These are phyloP conservation scores for Acleris laterana DNA, from an alignment of 2,888 invertebrate genomes.

Conservation along the genomic window DNA sequence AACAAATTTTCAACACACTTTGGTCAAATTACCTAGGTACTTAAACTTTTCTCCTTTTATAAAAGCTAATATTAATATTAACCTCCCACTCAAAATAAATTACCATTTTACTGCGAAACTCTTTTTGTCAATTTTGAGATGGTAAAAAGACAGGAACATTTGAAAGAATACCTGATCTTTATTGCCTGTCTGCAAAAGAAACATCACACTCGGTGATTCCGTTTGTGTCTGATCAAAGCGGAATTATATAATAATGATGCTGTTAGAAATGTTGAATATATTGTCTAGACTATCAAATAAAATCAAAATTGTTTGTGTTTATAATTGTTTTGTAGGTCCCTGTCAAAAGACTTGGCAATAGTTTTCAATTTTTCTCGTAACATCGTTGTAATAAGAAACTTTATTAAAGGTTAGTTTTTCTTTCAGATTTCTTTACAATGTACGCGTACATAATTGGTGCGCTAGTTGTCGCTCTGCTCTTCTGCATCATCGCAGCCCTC, in stretches of 20 bases:
- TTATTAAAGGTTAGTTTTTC: constrained; percentile 20
- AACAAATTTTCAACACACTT: too few species aligned
- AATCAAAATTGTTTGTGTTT: background rate
- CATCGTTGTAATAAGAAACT: too few species aligned
- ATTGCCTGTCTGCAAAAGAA: constrained; percentile 18
- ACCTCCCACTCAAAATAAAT: too few species aligned
- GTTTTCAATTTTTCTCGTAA: too few species aligned
- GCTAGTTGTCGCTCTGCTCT: constrained; percentile 87
- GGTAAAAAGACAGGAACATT: too few species aligned
- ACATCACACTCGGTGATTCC: background rate
- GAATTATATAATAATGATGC: background rate
- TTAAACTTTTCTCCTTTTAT: too few species aligned
- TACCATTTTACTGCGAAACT: too few species aligned
- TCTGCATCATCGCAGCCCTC: constrained; percentile 89
- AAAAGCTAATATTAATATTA: too few species aligned
- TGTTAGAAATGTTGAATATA: background rate
- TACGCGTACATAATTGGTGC: constrained; percentile 93
- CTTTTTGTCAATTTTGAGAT: too few species aligned
- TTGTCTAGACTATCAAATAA: background rate
- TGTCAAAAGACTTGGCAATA: too few species aligned
- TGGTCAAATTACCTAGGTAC: too few species aligned
- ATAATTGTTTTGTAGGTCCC: too few species aligned
- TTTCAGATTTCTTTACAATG: constrained; percentile 89
- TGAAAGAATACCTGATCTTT: background rate
- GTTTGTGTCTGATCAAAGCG: background rate